Evolutionary conservation across 2,888 invertebrate species (phyloP), one percentile per base, ranked within the genome.

Genomic region (Pseudococcus longispinus): DNA sequence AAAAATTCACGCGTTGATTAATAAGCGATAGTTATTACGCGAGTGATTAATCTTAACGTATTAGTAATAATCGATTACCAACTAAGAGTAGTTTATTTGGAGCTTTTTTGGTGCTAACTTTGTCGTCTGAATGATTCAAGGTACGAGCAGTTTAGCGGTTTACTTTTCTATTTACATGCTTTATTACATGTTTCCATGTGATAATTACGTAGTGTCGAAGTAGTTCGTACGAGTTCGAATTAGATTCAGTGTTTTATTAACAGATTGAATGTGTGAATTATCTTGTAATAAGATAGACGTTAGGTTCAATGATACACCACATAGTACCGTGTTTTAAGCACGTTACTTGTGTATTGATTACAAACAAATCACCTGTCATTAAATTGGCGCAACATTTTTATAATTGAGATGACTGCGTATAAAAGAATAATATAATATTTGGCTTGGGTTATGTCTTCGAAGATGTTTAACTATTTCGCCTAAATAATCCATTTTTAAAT

Each of bases 301-400:
- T 15, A 20, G 23, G 37, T 80, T 74, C 77, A 42, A 80, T 80
- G 77, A 60, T 13, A 80, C 77, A 1, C n/a, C 42, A 20, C 13
- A n/a, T n/a, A 42, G 42, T 42, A 80, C 77, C n/a, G 77, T 80
- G 77, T 80, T 80, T 80, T 77, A 80, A 80, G 60, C 84, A 84
- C 84, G 84, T 84, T 84, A 84, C 84, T 84, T 60, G 51, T 84
- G 84, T 84, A 84, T 84, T 84, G 84, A 84, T 84, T 84, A 84
- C 46, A 84, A 84, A 84, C 84, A 84, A 84, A 84, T 84, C 84
- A 84, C 84, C 84, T 84, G 84, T 84, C 84, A 84, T 84, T 60
- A 37, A 51, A 60, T 84, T 84, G 84, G 84, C 84, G 84, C 84
- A 84, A 84, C 84, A 84, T 84, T 55, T 55, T 84, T 55, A 60